These are phyloP conservation scores for Lasioglossum albipes DNA, from an alignment of 1,140 invertebrate genomes.

Conservation along the genomic window DNA sequence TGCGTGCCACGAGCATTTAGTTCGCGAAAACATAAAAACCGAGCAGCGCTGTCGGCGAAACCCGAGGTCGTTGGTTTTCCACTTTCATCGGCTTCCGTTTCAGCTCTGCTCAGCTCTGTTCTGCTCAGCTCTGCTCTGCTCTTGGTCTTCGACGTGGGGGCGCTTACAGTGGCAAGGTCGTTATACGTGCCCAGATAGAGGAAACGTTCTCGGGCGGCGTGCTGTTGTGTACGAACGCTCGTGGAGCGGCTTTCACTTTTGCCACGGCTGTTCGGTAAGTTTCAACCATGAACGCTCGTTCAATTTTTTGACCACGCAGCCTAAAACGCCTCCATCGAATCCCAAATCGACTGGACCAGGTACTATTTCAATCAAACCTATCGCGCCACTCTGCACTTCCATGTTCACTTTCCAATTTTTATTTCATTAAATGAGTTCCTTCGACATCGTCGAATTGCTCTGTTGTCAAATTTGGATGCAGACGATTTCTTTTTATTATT, in stretches of 20 bases:
- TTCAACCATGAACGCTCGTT: slow-evolving; percentile 38
- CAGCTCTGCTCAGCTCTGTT: not conserved
- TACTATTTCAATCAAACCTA: no score
- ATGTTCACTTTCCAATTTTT: no score
- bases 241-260: slow-evolving; percentile 71
- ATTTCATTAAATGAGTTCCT: no score
- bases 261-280: slow-evolving; percentile 56
- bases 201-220: slow-evolving; percentile 46
- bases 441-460: no score
- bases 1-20: not conserved
- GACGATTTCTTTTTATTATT: no score
- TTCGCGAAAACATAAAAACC: not conserved
- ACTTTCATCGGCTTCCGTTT: slow-evolving; percentile 56
- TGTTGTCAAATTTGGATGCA: no score
- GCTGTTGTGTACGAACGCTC: slow-evolving; percentile 44
- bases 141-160: slow-evolving; percentile 29
- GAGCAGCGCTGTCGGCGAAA: no score
- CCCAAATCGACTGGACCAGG: no score
- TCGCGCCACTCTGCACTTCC: no score
- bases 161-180: slow-evolving; percentile 55
- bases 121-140: not conserved
- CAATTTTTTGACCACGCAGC: not conserved
- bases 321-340: not conserved
- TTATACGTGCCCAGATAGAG: slow-evolving; percentile 37
- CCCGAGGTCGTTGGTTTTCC: slow-evolving; percentile 22